Evolutionary conservation across 2,797 vertebrate species (phyloP), one percentile per base, ranked within the genome.

Genomic region (Micropoecilia bifurca): DNA sequence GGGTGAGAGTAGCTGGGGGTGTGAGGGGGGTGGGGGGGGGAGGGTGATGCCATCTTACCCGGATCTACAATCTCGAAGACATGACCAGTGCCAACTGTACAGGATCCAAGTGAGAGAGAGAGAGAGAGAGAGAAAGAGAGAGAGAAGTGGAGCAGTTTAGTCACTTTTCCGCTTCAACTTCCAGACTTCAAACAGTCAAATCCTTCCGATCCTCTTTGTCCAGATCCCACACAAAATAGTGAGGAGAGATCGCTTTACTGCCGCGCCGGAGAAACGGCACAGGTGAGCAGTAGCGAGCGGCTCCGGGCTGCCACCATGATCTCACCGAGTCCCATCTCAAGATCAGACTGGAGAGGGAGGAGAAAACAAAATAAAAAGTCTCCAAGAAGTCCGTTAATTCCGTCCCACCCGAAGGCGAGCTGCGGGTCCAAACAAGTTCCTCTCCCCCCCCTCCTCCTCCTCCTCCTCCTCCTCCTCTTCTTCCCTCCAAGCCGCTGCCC

Each of bases 111-210:
- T 79, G 80, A 86, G 80, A 22, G 48, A 50, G 6, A 50, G 18
- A 50, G 41, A 73, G 6, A 55, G 72, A 85, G 80, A 43, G 43
- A 43, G 43, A 41, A 20, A 50, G 48, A 50, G 48, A 7, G 20
- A 50, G 48, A 74, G 6, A 63, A 73, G 82, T 71, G 71, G 80
- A 77, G 77, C 80, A 77, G 79, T 87, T 83, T 79, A 33, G 87
- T 66, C 76, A 88, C 94, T 90, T 94, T 93, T 94, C 81, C 83
- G 87, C 85, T 90, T 85, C 90, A 91, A 89, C 93, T 93, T 75
- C 86, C 84, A 57, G 71, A 87, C 84, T 81, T 76, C 76, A 81
- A 59, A 46, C 66, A 81, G 80, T 57, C 82, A 90, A 33, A 88
- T 91, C 87, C 89, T 73, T 86, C 6, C 33, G 45, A 86, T 85